Evolutionary conservation across 2,888 invertebrate species (phyloP), one percentile per base, ranked within the genome.

Genomic region (Habroteleia sp.): DNA sequence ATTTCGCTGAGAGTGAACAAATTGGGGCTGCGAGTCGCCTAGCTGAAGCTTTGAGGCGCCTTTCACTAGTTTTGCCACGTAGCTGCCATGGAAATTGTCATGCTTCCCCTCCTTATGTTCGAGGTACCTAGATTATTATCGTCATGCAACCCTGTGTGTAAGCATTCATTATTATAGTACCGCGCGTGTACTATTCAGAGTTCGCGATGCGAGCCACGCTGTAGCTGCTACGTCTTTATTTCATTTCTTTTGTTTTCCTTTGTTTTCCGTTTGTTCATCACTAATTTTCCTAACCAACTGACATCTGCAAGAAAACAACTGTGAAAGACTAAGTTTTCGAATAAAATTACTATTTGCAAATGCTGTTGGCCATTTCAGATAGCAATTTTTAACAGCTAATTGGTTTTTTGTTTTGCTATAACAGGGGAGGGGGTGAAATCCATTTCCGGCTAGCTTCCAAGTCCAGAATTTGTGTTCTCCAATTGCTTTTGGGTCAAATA

Each of bases 51-150:
- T 88, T 90, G 87, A 90, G 89, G 88, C 90, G 90, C 82, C 89
- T 90, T 89, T 89, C 90, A 88, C 86, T 90, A 88, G 91, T 93
- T 91, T 92, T 93, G 90, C 92, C 93, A 89, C 91, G 92, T 90
- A 92, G 92, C 90, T 93, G 93, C 92, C 91, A 91, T 89, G 92
- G 92, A 90, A 92, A 92, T 91, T 92, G 89, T 88, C 92, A 92
- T 90, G 91, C 92, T 86, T 91, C 92, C 89, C 92, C 92, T 87
- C 92, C 93, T 89, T 93, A 93, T 91, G 90, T 91, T 87, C 90
- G 93, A 93, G 93, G 93, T 93, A 93, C 89, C 88, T 88, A 84
- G 84, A 85, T 83, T 84, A 85, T 86, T 83, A 85, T 81, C 83
- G 85, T 84, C 84, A 83, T 84, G 84, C 85, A 85, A 85, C 85